These are phyloP conservation scores for Papilio machaon DNA, from an alignment of 1,140 invertebrate genomes.

Conservation along the genomic window DNA sequence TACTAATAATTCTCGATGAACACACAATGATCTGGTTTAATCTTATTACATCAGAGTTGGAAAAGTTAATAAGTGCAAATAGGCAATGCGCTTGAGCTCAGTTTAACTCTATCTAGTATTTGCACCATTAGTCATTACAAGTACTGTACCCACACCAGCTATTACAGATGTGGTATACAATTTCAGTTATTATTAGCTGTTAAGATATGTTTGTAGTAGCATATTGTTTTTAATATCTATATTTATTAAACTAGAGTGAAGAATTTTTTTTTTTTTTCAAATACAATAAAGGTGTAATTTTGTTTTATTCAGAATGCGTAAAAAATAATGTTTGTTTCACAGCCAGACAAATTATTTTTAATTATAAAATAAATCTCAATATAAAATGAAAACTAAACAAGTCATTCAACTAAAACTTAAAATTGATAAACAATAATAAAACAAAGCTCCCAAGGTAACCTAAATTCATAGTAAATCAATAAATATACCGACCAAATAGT, in stretches of 20 bases:
- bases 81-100: neutral
- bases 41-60: neutral
- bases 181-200: neutral
- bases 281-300: no score
- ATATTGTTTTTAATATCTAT: no score
- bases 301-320: no score
- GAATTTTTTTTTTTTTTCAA: no score
- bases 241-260: no score
- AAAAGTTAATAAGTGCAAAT: neutral
- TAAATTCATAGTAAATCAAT: no score
- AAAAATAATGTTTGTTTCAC: no score
- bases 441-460: neutral
- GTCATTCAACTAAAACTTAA: no score
- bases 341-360: no score
- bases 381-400: no score
- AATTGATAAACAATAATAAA: no score
- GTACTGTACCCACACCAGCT: neutral
- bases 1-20: neutral
- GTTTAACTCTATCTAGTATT: neutral
- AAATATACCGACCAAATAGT: neutral
- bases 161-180: neutral
- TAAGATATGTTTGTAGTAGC: neutral
- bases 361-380: no score
- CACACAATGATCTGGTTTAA: neutral
- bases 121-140: neutral